Percentiles rank a stretch among this genome's conserved stretches.
Conservation (phyloP, 2,888 invertebrate species). For the Acleris cristana region DNA sequence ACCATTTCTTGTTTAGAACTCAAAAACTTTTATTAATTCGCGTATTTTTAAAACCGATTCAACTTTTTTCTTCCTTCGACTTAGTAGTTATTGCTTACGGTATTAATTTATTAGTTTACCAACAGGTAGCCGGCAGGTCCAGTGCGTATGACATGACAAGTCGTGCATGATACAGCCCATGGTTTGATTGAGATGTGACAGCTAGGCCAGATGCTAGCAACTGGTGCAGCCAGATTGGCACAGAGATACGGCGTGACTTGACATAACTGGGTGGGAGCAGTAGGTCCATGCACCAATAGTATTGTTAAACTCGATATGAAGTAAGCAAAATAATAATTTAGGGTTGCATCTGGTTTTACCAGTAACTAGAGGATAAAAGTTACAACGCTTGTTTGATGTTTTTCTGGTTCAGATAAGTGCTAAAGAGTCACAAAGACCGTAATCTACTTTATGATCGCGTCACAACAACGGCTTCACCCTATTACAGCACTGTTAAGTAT, state of each 20-base stretch:
- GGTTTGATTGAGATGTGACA: conserved; percentile 31
- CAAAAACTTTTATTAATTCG: too few species aligned
- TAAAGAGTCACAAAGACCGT: not conserved
- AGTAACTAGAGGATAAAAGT: too few species aligned
- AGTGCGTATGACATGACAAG: not conserved
- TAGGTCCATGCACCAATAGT: conserved; percentile 19
- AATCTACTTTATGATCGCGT: conserved; percentile 17
- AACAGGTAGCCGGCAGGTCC: not conserved
- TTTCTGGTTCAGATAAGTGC: too few species aligned
- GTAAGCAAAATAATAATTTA: not conserved
- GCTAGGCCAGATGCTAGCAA: conserved; percentile 15
- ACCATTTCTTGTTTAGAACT: too few species aligned
- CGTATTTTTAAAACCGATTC: too few species aligned
- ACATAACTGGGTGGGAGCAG: conserved; percentile 9
- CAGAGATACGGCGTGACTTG: conserved; percentile 27
- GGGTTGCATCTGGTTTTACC: not conserved
- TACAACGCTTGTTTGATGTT: too few species aligned
- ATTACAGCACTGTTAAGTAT: conserved; percentile 61
- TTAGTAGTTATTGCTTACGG: too few species aligned
- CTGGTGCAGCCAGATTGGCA: conserved; percentile 27
- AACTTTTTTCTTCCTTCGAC: too few species aligned
- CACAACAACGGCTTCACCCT: conserved; percentile 43
- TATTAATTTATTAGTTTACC: not conserved
- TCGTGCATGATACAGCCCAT: conserved; percentile 17
- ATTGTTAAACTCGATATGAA: conserved; percentile 10